Evolutionary conservation across 1,140 invertebrate genomes (phyloP), one percentile per base, ranked within the genome.

Genomic region (Drosophila pachea): DNA sequence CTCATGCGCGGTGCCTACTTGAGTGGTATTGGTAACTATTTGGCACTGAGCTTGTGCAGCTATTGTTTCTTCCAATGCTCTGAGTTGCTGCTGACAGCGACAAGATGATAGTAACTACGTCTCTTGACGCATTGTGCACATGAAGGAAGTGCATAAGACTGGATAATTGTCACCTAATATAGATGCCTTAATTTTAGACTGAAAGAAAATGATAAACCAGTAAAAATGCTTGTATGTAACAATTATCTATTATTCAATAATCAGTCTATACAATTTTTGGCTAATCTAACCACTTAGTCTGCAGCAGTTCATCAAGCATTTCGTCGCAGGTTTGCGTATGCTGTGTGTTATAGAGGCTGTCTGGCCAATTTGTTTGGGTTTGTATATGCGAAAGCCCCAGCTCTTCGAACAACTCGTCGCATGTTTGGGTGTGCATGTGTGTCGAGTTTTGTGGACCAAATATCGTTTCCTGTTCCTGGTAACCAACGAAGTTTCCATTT

Each of bases 351-450:
- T 82, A 71, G 2, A 78, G 68, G 8, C 68, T 75, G 47, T 76
- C 64, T 29, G 90, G 74, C 90, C 90, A 91, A 12, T 90, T 87
- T 1, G 92, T 93, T 74, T 93, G 93, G 0, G 93, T 93, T 74
- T 93, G 91, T 42, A 91, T 93, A 60, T 93, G 90, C 7, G 91
- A 91, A 16, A 93, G 84, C 3, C 90, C 91, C 4, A 93, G 77
- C 73, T 91, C 92, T 54, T 84, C 56, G 84, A 89, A 38, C 89
- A 89, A 74, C 38, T 92, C 91, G 14, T 92, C 91, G 63, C 91
- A 92, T 7, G 92, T 93, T 78, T 93, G 92, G 3, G 92, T 93
- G 66, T 90, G 92, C 74, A 90, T 93, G 65, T 93, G 91, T 36
- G 84, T 91, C 7, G 74, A 86, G 7, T 91, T 89, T 60, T 91